Conservation (phyloP, 2,888 invertebrate species). For the Coelopa pilipes region DNA sequence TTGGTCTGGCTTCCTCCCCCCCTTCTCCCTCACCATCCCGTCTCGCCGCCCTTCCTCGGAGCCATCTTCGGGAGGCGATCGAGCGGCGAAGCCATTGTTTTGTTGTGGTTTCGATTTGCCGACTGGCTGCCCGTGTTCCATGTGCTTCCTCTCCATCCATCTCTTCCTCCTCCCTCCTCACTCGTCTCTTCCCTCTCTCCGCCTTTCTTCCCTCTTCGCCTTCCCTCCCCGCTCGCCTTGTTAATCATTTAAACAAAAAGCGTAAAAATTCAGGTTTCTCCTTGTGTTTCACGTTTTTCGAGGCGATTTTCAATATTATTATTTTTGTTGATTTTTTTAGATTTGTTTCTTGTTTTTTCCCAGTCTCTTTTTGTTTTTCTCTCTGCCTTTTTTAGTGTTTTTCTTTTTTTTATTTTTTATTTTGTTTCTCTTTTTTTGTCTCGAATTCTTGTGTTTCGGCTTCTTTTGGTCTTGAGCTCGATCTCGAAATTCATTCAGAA, state of each 20-base stretch:
- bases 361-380: background rate
- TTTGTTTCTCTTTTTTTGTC: too few species aligned
- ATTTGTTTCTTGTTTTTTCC: constrained; percentile 3
- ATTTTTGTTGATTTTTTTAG: background rate
- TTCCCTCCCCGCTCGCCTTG: background rate
- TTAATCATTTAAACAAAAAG: constrained; percentile 17
- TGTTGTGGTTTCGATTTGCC: background rate
- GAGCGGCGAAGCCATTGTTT: background rate
- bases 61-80: background rate
- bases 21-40: background rate
- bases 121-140: too few species aligned
- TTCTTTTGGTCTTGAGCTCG: too few species aligned
- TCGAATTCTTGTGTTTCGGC: background rate
- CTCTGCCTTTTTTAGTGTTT: too few species aligned
- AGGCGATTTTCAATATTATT: background rate
- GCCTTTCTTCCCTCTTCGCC: background rate
- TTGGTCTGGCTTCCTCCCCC: background rate
- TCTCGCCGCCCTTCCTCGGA: background rate
- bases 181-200: background rate
- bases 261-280: constrained; percentile 28
- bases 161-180: background rate
- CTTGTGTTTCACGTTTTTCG: background rate
- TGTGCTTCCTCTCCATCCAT: background rate
- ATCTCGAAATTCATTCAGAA: too few species aligned
- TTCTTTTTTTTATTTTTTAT: too few species aligned